Evolutionary conservation across 2,888 invertebrate genomes (phyloP).

Genomic region (Dendrolimus pini): DNA sequence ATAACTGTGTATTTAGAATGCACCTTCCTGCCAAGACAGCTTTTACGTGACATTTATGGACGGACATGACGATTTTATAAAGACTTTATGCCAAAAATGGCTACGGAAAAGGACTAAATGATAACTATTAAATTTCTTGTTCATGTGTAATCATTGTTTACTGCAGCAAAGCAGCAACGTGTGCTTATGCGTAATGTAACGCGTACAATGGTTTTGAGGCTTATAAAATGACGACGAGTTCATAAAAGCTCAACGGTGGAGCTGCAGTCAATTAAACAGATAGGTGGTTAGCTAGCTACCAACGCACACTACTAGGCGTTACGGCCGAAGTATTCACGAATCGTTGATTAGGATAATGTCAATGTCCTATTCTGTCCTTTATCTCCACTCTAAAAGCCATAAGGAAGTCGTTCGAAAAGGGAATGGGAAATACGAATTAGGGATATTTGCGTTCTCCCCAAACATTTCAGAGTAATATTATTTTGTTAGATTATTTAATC

Average conservation of each 20-base stretch:
- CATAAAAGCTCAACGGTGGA: conserved; percentile 35
- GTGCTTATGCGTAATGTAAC: conserved; percentile 2
- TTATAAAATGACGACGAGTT: conserved; percentile 50
- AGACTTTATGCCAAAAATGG: no score
- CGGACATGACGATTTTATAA: no score
- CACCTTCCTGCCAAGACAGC: no score
- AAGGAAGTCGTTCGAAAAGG: conserved; percentile 2
- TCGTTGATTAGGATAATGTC: conserved; percentile 32
- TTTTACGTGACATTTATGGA: no score
- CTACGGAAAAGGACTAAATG: no score
- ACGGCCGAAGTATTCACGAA: conserved; percentile 31
- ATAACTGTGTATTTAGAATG: no score
- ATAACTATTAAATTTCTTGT: no score
- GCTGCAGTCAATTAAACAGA: conserved; percentile 47
- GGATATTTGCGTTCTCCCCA: neutral
- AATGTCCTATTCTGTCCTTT: conserved; percentile 18
- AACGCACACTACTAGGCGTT: conserved; percentile 24
- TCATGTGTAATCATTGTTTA: no score
- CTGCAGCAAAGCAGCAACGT: no score
- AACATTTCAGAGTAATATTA: neutral
- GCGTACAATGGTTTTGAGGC: conserved; percentile 36
- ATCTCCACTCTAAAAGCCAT: conserved; percentile 2
- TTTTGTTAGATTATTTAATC: no score
- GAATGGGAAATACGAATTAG: neutral
- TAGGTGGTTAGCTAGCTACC: conserved; percentile 29